Evolutionary conservation across 2,113 vertebrate species (phyloP).

Genomic region (Trachemys scripta): DNA sequence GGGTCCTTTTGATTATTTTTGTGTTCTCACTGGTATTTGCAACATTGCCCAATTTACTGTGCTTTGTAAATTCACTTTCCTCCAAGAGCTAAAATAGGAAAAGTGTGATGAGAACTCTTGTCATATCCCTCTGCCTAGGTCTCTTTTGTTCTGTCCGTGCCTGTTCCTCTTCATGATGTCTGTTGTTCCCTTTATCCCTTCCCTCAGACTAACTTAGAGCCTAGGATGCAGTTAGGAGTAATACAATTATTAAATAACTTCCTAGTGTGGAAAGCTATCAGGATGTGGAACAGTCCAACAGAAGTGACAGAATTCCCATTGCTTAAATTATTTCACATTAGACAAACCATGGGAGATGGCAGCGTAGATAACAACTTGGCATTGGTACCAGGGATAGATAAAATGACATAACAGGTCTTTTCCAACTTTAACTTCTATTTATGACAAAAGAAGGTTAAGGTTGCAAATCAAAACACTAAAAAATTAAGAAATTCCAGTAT

Average conservation of each 20-base stretch:
- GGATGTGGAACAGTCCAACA: neutral
- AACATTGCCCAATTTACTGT: neutral
- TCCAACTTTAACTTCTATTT: neutral
- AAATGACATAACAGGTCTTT: neutral
- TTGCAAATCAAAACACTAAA: neutral
- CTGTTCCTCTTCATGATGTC: neutral
- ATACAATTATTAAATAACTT: neutral
- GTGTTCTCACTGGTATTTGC: neutral
- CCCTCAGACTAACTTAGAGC: neutral
- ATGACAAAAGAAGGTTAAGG: neutral
- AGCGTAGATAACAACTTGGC: neutral
- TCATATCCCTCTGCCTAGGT: neutral
- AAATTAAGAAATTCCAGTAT: neutral
- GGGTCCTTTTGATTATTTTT: neutral
- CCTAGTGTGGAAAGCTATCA: neutral
- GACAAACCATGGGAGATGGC: neutral
- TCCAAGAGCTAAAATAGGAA: neutral
- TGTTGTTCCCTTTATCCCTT: neutral
- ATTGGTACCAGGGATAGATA: neutral
- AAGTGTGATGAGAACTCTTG: neutral
- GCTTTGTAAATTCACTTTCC: neutral
- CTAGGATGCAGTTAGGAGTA: neutral
- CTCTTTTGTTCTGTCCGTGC: neutral
- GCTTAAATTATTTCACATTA: neutral
- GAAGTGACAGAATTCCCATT: neutral